phyloP scores from a whole-genome alignment of 2,113 vertebrate genomes.

The Lagopus leucura region DNA sequence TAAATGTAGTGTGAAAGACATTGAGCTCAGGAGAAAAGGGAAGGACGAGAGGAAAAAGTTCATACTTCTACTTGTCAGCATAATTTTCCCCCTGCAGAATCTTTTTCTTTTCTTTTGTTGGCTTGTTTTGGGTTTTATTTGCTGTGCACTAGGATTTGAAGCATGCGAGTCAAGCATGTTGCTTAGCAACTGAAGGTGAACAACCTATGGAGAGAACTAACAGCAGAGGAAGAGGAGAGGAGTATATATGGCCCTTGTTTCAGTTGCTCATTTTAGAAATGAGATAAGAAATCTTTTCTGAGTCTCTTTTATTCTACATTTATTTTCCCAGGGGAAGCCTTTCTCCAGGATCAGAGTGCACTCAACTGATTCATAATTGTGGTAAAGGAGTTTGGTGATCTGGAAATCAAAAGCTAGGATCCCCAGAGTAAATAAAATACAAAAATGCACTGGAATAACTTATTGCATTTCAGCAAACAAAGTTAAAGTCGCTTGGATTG shows the following conservation, averaged over 20 bases:
- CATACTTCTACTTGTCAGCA: constrained; percentile 32
- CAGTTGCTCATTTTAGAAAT: not conserved
- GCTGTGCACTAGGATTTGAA: not conserved
- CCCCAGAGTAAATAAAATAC: not conserved
- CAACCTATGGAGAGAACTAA: constrained; percentile 28
- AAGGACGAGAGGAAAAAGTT: not conserved
- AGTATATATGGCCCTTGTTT: not conserved
- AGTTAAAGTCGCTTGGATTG: not conserved
- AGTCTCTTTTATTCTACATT: not conserved
- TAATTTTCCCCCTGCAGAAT: constrained; percentile 40
- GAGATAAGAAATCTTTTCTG: not conserved
- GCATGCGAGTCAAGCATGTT: constrained; percentile 29
- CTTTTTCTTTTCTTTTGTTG: not conserved
- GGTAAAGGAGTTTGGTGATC: not conserved
- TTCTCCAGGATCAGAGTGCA: not conserved
- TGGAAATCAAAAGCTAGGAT: not conserved
- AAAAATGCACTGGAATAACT: not conserved
- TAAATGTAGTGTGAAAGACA: constrained; percentile 36
- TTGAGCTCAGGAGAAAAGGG: not conserved
- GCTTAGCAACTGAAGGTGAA: constrained; percentile 73
- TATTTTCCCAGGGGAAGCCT: not conserved
- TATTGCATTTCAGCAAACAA: too few species aligned
- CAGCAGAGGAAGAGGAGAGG: not conserved
- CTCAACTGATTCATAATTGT: not conserved
- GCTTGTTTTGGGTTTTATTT: not conserved